Evolutionary conservation across 2,888 invertebrate genomes (phyloP), one percentile per base, ranked within the genome.

Genomic region (Drosophila putrida): DNA sequence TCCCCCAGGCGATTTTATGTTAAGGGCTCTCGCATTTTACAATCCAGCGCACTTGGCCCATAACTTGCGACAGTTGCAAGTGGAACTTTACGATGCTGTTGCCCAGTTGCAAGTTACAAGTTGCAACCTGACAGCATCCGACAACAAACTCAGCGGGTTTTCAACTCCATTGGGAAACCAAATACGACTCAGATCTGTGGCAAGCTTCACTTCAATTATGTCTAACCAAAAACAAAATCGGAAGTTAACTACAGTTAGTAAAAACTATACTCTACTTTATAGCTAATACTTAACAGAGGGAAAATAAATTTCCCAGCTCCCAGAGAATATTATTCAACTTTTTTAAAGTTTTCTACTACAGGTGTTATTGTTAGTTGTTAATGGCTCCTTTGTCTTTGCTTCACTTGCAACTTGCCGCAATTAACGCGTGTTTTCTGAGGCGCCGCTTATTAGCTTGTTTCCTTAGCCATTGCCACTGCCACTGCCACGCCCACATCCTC

Each of bases 361-460:
- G 61, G 61, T 66, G 66, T 60, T 55, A 41, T 55, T 13, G 36
- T 51, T 58, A 36, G 8, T 41, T 70, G 55, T 55, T 58, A 54
- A 63, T 62, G 51, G 55, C 27, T 47, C 13, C 31, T 36, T 46
- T 36, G 43, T 59, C 35, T 51, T 53, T 27, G 31, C 25, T 15
- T 43, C 43, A 43, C 64, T 69, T 58, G 51, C 65, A 73, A 69
- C 59, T 69, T 55, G 77, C 25, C 61, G 58, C 76, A 77, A 77
- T 77, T 78, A 74, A 73, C 60, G 63, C 53, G 46, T 33, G 51
- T 83, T 77, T 66, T 71, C 27, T 74, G 62, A 83, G 74, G 87
- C 83, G 88, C 82, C 82, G 80, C 88, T 83, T 86, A 88, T 88
- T 86, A 86, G 78, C 75, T 65, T 65, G 74, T 75, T 88, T 85